These are phyloP conservation scores for Rhinogobius similis DNA, from an alignment of 2,113 vertebrate genomes.

Conservation along the genomic window DNA sequence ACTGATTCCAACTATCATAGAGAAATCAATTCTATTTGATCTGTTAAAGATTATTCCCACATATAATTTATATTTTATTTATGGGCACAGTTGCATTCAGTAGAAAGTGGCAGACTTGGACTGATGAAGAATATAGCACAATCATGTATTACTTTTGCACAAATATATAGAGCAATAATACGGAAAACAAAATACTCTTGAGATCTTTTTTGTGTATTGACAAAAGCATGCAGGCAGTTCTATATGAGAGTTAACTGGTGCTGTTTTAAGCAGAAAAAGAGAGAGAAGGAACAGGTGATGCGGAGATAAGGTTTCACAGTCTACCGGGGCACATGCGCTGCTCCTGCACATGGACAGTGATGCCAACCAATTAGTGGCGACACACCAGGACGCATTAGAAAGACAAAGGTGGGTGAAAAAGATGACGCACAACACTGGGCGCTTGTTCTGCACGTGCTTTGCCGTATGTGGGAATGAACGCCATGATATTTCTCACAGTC, in stretches of 20 bases:
- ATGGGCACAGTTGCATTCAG: neutral
- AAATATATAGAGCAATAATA: too few relatives aligned
- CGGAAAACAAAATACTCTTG: too few relatives aligned
- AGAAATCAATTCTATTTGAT: neutral
- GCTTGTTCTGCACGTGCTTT: conserved; percentile 55
- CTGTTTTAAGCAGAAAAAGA: neutral
- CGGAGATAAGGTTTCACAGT: neutral
- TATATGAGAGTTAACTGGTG: neutral
- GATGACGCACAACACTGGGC: conserved; percentile 41
- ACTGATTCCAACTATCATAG: neutral
- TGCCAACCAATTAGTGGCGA: conserved; percentile 29
- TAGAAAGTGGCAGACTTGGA: too few relatives aligned
- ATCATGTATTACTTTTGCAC: too few relatives aligned
- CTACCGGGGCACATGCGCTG: neutral
- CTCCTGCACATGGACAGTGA: conserved; percentile 24
- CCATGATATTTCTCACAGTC: conserved; percentile 48
- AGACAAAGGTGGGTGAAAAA: conserved; percentile 21
- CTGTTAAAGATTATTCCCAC: neutral
- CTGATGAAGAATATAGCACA: too few relatives aligned
- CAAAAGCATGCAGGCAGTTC: neutral
- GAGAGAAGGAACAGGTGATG: neutral
- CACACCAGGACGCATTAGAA: conserved; percentile 25
- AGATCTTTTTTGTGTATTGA: neutral
- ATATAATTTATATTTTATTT: too few relatives aligned
- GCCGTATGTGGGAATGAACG: conserved; percentile 33